A percentile compares a stretch with the other conserved stretches of the same genome.
These are phyloP conservation scores for Drosophila lowei DNA, from an alignment of 1,140 invertebrate genomes.

Conservation along the genomic window DNA sequence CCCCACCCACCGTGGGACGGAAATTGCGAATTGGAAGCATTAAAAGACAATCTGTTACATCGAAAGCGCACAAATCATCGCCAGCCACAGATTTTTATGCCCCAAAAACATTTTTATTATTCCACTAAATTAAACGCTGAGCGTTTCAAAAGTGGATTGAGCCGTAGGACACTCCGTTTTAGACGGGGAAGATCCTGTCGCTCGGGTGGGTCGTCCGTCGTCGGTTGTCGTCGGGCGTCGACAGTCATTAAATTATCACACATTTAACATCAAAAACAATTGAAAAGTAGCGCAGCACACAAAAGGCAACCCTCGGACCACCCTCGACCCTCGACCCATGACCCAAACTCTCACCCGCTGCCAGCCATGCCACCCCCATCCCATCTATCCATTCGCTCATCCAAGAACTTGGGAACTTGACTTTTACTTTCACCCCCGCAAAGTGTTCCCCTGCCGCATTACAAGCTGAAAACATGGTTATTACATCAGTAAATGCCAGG, in stretches of 20 bases:
- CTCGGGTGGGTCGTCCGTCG: conserved; percentile 9
- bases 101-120: conserved; percentile 81
- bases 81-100: conserved; percentile 71
- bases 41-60: conserved; percentile 82
- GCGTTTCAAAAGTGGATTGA: conserved; percentile 45
- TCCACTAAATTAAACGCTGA: conserved; percentile 76
- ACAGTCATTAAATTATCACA: conserved; percentile 83
- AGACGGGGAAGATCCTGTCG: background rate
- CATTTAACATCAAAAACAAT: conserved; percentile 83
- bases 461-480: conserved; percentile 83
- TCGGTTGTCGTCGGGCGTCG: conserved; percentile 67
- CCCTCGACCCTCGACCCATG: conserved; percentile 5
- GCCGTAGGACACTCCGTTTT: conserved; percentile 14
- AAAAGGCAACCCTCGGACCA: conserved; percentile 37
- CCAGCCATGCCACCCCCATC: background rate
- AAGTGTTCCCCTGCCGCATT: conserved; percentile 64
- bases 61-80: conserved; percentile 78
- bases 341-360: conserved; percentile 14
- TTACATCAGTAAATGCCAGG: conserved; percentile 75
- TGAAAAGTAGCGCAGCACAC: conserved; percentile 50
- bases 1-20: background rate
- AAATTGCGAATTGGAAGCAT: conserved; percentile 41
- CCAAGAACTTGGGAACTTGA: conserved; percentile 34
- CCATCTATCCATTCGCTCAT: background rate
- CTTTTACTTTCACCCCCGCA: conserved; percentile 69